Evolutionary conservation across 2,113 vertebrate genomes (phyloP).

Genomic region (Lepisosteus oculatus): DNA sequence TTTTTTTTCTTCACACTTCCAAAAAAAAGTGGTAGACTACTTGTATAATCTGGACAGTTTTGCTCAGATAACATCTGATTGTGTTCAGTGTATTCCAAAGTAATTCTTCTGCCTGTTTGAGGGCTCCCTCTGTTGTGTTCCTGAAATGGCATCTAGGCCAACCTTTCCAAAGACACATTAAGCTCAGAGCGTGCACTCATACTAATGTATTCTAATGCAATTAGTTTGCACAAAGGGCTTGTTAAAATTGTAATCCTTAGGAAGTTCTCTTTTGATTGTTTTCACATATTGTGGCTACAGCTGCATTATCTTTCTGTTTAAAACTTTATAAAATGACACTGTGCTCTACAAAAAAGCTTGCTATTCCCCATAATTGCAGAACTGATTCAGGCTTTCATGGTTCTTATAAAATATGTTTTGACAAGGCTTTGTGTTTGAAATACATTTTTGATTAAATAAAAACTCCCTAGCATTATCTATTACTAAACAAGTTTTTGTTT

Average conservation of each 20-base stretch:
- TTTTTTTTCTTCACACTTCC: neutral
- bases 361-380: neutral
- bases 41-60: slow-evolving; percentile 56
- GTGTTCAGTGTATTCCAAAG: slow-evolving; percentile 59
- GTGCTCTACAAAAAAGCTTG: neutral
- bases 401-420: neutral
- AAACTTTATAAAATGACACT: slow-evolving; percentile 61
- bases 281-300: slow-evolving; percentile 58
- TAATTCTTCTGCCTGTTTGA: slow-evolving; percentile 53
- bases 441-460: neutral
- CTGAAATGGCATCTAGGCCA: slow-evolving; percentile 63
- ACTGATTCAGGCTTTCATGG: neutral
- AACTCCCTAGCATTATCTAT: neutral
- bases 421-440: neutral
- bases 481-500: neutral
- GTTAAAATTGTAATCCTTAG: slow-evolving; percentile 79
- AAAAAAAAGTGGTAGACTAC: slow-evolving; percentile 28
- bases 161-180: slow-evolving; percentile 76
- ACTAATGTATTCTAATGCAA: slow-evolving; percentile 89
- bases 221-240: slow-evolving; percentile 87
- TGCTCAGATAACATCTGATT: slow-evolving; percentile 64
- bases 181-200: slow-evolving; percentile 77
- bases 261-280: slow-evolving; percentile 58
- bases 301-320: slow-evolving; percentile 59
- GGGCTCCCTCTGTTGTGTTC: slow-evolving; percentile 56